Conservation (phyloP, 2,113 vertebrate species). For the Oreochromis tanganicae region DNA sequence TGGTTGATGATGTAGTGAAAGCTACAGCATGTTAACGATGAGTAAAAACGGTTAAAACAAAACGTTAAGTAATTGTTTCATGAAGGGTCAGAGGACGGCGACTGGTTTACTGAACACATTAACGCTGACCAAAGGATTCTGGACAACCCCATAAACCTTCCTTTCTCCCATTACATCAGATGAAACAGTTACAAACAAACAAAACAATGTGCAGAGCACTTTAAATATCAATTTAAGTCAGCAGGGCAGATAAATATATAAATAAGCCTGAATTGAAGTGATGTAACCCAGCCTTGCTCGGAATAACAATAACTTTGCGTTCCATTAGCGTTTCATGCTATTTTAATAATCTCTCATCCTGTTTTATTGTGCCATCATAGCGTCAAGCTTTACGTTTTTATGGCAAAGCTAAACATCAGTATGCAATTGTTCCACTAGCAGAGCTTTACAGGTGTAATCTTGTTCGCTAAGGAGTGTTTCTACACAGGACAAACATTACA, state of each 20-base stretch:
- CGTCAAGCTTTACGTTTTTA: neutral
- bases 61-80: neutral
- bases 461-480: neutral
- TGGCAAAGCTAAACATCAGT: neutral
- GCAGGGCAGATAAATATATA: neutral
- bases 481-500: neutral
- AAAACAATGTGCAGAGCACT: neutral
- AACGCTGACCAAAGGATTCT: neutral
- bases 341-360: neutral
- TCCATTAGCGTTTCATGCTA: neutral
- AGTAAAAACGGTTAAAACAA: neutral
- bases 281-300: neutral
- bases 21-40: neutral
- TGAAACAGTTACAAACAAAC: neutral
- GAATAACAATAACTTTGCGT: neutral
- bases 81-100: neutral
- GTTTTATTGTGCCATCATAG: neutral
- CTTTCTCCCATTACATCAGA: neutral
- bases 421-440: neutral
- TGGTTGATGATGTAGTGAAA: conserved; percentile 3
- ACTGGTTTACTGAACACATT: neutral
- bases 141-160: neutral
- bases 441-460: neutral
- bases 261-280: neutral
- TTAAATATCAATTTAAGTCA: neutral